These are phyloP conservation scores for Acleris cristana DNA, from an alignment of 2,888 invertebrate species.

Conservation along the genomic window DNA sequence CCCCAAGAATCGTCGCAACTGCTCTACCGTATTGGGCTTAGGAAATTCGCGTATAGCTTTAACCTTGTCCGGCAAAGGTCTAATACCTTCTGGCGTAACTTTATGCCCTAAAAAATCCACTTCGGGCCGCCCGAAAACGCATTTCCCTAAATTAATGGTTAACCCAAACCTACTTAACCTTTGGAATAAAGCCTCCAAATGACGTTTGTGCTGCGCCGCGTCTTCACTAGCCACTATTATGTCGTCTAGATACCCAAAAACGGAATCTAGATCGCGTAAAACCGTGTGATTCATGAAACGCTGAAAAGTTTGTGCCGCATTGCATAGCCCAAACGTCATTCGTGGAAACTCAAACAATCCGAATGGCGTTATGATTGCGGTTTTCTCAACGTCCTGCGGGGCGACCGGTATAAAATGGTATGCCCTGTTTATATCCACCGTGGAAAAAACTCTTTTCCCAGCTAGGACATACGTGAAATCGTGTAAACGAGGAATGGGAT, in stretches of 20 bases:
- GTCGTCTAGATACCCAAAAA: conserved; percentile 50
- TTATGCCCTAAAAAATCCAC: conserved; percentile 39
- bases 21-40: conserved; percentile 25
- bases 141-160: conserved; percentile 39
- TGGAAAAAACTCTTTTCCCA: conserved; percentile 46
- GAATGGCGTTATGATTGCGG: conserved; percentile 54
- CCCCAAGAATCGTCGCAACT: conserved; percentile 34
- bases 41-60: conserved; percentile 37
- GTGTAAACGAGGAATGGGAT: conserved; percentile 52
- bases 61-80: conserved; percentile 32
- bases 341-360: conserved; percentile 50
- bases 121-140: conserved; percentile 32
- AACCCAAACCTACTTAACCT: conserved; percentile 39
- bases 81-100: conserved; percentile 32
- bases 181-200: conserved; percentile 37
- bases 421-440: conserved; percentile 52
- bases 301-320: conserved; percentile 53
- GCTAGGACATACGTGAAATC: conserved; percentile 44
- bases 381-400: conserved; percentile 54
- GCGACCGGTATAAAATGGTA: conserved; percentile 57
- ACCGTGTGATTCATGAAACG: conserved; percentile 46
- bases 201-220: conserved; percentile 32
- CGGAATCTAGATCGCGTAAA: conserved; percentile 42
- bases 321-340: conserved; percentile 53
- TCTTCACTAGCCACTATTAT: conserved; percentile 44